Evolutionary conservation across 2,113 vertebrate species (phyloP).

Genomic region (Festucalex cinctus): DNA sequence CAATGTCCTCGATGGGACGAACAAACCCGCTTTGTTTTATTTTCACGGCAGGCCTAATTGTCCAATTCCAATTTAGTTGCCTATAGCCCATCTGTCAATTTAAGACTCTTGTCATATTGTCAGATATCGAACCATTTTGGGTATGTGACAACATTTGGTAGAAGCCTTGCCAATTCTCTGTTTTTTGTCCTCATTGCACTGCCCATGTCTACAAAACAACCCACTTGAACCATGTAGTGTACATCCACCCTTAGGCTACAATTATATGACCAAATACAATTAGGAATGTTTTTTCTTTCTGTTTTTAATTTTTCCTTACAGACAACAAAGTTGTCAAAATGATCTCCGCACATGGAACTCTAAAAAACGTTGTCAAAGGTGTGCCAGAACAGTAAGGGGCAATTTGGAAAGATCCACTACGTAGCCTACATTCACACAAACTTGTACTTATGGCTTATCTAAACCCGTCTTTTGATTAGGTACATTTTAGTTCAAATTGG

Average conservation of each 20-base stretch:
- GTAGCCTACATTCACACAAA: background rate
- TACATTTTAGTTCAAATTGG: too few species aligned
- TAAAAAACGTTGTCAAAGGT: background rate
- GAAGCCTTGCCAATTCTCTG: background rate
- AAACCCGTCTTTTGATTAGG: too few species aligned
- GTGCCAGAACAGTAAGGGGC: background rate
- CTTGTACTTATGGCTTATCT: background rate
- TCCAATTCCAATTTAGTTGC: background rate
- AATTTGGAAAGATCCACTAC: background rate
- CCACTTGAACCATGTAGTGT: background rate
- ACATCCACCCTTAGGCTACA: background rate
- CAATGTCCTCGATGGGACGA: too few species aligned
- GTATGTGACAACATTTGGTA: background rate
- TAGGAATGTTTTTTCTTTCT: background rate
- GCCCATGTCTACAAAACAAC: background rate
- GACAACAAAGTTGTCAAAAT: background rate
- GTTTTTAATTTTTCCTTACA: background rate
- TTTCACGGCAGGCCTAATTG: background rate
- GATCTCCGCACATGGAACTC: background rate
- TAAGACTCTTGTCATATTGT: background rate
- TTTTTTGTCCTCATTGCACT: background rate
- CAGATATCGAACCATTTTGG: background rate
- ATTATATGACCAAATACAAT: background rate
- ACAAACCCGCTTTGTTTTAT: background rate
- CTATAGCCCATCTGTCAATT: background rate